Percentiles rank a stretch among this genome's conserved stretches.
phyloP scores from a whole-genome alignment of 2,888 invertebrate species.

The Euspilapteryx auroguttella region DNA sequence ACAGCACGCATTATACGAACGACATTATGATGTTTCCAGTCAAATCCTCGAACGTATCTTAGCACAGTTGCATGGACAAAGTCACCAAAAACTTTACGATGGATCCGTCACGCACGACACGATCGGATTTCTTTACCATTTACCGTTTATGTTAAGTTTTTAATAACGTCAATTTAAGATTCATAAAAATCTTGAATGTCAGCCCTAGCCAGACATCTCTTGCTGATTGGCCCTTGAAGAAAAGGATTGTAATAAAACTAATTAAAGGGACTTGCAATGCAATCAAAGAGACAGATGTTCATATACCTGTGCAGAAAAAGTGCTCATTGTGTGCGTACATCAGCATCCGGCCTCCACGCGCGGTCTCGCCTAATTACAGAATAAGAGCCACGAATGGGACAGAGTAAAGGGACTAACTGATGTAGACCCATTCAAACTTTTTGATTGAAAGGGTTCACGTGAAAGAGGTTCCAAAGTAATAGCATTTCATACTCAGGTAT shows the following conservation, averaged over 20 bases:
- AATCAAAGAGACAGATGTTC: slow-evolving; percentile 9
- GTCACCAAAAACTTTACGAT: too few species aligned
- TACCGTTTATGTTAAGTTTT: too few species aligned
- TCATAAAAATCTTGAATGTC: too few species aligned
- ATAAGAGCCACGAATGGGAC: slow-evolving; percentile 20
- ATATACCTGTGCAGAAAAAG: slow-evolving; percentile 15
- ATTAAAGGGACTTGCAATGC: slow-evolving; percentile 2
- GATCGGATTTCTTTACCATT: too few species aligned
- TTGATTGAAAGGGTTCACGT: slow-evolving; percentile 39
- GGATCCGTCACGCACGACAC: too few species aligned
- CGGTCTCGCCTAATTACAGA: slow-evolving; percentile 39
- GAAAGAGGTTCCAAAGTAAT: slow-evolving; percentile 16
- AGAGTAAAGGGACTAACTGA: slow-evolving; percentile 33
- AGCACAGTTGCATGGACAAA: too few species aligned
- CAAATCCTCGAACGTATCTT: too few species aligned
- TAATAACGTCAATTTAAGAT: too few species aligned
- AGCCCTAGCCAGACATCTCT: too few species aligned
- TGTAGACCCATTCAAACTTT: slow-evolving; percentile 36
- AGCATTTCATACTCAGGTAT: slow-evolving; percentile 26
- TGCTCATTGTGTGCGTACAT: slow-evolving; percentile 17
- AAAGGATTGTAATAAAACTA: slow-evolving; percentile 5
- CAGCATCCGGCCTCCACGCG: slow-evolving; percentile 36
- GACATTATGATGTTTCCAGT: too few species aligned
- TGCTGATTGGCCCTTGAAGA: too few species aligned
- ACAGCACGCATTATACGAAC: too few species aligned